Evolutionary conservation across 1,140 invertebrate genomes (phyloP).

Genomic region (Drosophila paulistorum): DNA sequence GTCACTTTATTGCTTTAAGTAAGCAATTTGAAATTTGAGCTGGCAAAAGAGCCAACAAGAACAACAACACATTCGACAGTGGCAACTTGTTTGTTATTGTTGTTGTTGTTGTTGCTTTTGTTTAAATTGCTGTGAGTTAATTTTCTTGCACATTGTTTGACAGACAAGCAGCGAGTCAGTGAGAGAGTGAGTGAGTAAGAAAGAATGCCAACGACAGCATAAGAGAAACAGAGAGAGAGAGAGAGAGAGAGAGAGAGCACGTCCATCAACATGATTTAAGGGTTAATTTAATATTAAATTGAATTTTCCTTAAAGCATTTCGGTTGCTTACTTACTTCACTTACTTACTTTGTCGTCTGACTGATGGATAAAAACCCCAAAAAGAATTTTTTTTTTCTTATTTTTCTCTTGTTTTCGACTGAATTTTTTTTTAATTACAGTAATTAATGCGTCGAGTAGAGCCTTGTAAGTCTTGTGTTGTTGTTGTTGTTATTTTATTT

Average conservation of each 20-base stretch:
- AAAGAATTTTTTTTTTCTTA: constrained; percentile 22
- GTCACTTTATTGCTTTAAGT: constrained; percentile 75
- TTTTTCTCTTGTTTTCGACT: background rate
- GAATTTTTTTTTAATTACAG: constrained; percentile 39
- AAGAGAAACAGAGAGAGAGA: background rate
- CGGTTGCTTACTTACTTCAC: background rate
- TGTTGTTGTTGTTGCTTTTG: constrained; percentile 28
- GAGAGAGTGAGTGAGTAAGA: constrained; percentile 4
- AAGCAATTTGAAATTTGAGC: constrained; percentile 80
- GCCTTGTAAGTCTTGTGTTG: constrained; percentile 36
- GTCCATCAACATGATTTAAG: constrained; percentile 55
- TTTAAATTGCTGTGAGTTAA: constrained; percentile 61
- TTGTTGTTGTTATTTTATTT: constrained; percentile 4
- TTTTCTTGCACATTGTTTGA: constrained; percentile 69
- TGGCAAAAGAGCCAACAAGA: constrained; percentile 37
- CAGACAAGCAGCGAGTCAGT: constrained; percentile 21
- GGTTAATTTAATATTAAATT: constrained; percentile 70
- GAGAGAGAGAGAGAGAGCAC: background rate
- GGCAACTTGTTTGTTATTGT: constrained; percentile 26
- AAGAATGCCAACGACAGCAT: constrained; percentile 1
- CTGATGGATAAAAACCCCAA: constrained; percentile 39
- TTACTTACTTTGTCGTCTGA: constrained; percentile 24
- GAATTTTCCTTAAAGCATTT: constrained; percentile 45
- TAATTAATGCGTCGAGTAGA: constrained; percentile 20
- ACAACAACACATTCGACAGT: constrained; percentile 7